Evolutionary conservation across 2,113 vertebrate species (phyloP).

Genomic region (Python bivittatus): DNA sequence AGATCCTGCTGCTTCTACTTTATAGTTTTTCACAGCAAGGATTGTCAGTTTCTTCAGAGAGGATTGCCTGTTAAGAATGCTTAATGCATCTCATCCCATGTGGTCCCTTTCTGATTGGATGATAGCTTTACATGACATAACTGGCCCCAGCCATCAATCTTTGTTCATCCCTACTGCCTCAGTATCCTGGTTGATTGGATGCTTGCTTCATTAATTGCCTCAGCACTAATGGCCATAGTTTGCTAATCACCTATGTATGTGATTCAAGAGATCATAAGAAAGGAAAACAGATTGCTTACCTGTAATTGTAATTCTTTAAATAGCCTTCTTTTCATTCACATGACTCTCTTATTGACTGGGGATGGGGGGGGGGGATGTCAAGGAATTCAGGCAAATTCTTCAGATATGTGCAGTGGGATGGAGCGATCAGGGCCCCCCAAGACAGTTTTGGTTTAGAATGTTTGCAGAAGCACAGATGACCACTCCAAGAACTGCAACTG

Average conservation of each 20-base stretch:
- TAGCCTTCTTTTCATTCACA: not conserved
- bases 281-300: not conserved
- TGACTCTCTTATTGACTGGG: not conserved
- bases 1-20: not conserved
- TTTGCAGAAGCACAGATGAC: not conserved
- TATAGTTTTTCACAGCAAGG: not conserved
- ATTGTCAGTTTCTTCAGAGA: not conserved
- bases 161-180: not conserved
- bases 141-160: not conserved
- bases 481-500: not conserved
- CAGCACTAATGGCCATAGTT: not conserved
- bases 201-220: not conserved
- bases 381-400: not conserved
- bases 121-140: not conserved
- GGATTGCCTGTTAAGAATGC: not conserved
- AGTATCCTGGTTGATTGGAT: not conserved
- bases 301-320: not conserved
- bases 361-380: not conserved
- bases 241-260: not conserved
- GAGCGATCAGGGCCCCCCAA: not conserved
- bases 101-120: not conserved
- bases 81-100: not conserved
- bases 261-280: not conserved
- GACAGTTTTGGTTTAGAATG: not conserved
- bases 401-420: not conserved